Evolutionary conservation across 2,888 invertebrate species (phyloP), one percentile per base, ranked within the genome.

Genomic region (Phortica magna): DNA sequence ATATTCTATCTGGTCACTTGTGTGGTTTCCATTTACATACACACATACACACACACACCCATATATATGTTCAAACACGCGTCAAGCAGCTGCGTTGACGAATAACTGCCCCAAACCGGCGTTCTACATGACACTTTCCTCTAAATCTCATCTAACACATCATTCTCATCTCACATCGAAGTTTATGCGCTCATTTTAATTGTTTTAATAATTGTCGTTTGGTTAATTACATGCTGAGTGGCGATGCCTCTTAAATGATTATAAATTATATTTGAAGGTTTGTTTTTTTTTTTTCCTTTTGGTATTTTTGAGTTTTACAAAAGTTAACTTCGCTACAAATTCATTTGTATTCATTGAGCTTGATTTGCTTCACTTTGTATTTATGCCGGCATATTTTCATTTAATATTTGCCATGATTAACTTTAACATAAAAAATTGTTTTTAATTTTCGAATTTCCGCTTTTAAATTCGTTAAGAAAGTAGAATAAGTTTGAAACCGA

Each of bases 191-290:
- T 67, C 41, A 42, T 39, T 67, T 67, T 67, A 67, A 67, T 67
- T 67, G 67, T 67, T 67, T 67, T n/a, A 67, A 67, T 67, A 67
- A 67, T 67, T n/a, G n/a, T 42, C 31, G 31, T 64, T 64, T 64
- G 14, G 39, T 64, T 31, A 14, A 48, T 9, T 48, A 12, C 48
- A 48, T 48, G 48, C 48, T 48, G 64, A 61, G 6, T 10, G 12
- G 61, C 2, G 64, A 5, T 9, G 64, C 64, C 31, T 48, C 9
- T 31, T 22, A 22, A 31, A 31, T 64, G 42, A 67, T 67, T 41
- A 67, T 67, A 67, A 67, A 67, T 67, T 67, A 67, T 67, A 17
- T 67, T 41, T 42, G n/a, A 67, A 67, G 41, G 31, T 59, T 64
- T 22, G 39, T 7, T 22, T 53, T 64, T 64, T 7, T 1, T 31